phyloP scores from a whole-genome alignment of 1,140 invertebrate genomes.

The Cotesia typhae region DNA sequence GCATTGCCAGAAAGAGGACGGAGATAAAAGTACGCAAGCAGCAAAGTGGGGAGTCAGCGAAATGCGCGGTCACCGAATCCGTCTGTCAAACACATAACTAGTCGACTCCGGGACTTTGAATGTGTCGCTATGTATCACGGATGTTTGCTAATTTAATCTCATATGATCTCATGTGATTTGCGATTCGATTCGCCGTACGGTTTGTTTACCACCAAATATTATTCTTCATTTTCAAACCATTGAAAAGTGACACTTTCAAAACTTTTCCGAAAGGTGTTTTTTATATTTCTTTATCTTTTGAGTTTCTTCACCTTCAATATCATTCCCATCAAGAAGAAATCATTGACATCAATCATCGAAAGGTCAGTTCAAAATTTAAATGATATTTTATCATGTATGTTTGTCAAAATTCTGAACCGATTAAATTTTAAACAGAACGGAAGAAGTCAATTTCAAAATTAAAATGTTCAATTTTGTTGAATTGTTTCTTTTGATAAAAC shows the following conservation, averaged over 20 bases:
- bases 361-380: too few relatives aligned
- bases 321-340: too few relatives aligned
- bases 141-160: background rate
- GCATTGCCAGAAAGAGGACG: constrained; percentile 9
- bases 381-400: too few relatives aligned
- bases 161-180: constrained; percentile 18
- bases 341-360: too few relatives aligned
- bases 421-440: background rate
- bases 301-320: too few relatives aligned
- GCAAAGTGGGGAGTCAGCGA: constrained; percentile 26
- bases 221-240: background rate
- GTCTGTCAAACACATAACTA: constrained; percentile 31
- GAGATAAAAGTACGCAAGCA: background rate
- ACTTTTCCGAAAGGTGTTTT: too few relatives aligned
- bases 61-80: constrained; percentile 30
- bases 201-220: background rate
- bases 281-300: too few relatives aligned
- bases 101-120: constrained; percentile 25
- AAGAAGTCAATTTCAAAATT: too few relatives aligned
- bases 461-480: too few relatives aligned
- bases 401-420: background rate
- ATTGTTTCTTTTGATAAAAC: background rate
- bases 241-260: too few relatives aligned
- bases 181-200: background rate
- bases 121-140: background rate